Evolutionary conservation across 2,888 invertebrate species (phyloP), one percentile per base, ranked within the genome.

Genomic region (Cosmorhoe ocellata): DNA sequence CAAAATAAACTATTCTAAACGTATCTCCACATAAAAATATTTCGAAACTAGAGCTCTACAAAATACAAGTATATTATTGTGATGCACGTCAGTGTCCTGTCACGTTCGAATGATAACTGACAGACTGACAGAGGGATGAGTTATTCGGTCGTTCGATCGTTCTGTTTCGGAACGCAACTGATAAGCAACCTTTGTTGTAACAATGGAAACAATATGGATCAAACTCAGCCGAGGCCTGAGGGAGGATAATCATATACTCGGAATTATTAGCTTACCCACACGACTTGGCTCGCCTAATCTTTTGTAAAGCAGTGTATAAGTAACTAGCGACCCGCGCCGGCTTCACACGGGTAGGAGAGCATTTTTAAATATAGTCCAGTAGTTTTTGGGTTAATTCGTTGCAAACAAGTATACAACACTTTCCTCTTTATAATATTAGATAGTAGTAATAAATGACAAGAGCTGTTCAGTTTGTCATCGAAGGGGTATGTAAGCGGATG

Each of bases 31-130:
- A 13, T 41, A 44, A 51, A 53, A 33, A 39, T 39, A 41, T 46
- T 45, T 34, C 8, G 37, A 54, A 53, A 36, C 41, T 33, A 39
- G 39, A 51, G 44, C 30, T 40, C 33, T 47, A 40, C 22, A 53
- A 59, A 56, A 52, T 32, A 33, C 27, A 11, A 42, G 56, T 56
- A 56, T 38, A 51, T 27, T 43, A 37, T 18, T 18, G 28, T 10
- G 42, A 32, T 22, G 12, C 27, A 44, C 57, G 57, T 46, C 51
- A 48, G 43, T 38, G 34, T 37, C 22, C 38, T 30, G 51, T 50
- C 55, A 49, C n/a, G 51, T 43, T 57, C 60, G 62, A 64, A 53
- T 45, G 58, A 55, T 52, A 52, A 67, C 65, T 65, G 66, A 58
- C 64, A 58, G 40, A 24, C 22, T 52, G 54, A 58, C 61, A 51